Evolutionary conservation across 2,797 vertebrate species (phyloP), one percentile per base, ranked within the genome.

Genomic region (Momotus momota): DNA sequence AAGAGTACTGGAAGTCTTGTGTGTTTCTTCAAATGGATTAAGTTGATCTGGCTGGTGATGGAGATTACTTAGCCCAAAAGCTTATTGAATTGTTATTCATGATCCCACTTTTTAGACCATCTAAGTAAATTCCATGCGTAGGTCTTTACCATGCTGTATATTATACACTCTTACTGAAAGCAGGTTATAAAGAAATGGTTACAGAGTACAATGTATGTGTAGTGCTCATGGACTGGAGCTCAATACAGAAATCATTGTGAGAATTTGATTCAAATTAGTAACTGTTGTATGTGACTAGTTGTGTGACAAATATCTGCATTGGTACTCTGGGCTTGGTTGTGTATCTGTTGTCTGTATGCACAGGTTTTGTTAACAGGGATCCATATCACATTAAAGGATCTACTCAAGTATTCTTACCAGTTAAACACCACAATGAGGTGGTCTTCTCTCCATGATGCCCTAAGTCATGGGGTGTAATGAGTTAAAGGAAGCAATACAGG

Each of bases 361-460:
- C 25, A 26, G 25, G n/a, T 81, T 71, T 77, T 72, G 10, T 52
- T 93, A 48, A 49, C 14, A 38, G 71, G 51, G 41, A 33, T 66
- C 29, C 3, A 1, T 67, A 31, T 57, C 3, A 2, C n/a, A 21
- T 15, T 65, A 60, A 60, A 89, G 51, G 19, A n/a, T 49, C 29
- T 84, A 9, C 27, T 72, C 66, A 12, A 49, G 22, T 17, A 6
- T 51, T 62, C 54, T 69, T 51, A 19, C 20, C 4, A 17, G 23
- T 7, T 74, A 14, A 86, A 25, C 17, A 20, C 62, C 5, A 1
- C n/a, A 58, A 41, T 0, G 1, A 26, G 20, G 26, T n/a, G 25
- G 25, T 45, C 35, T 79, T 12, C 31, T 65, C 18, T 65, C 22
- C 3, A 2, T 38, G 51, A 57, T 38, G 6, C 22, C 25, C n/a